Percentiles rank a stretch among this genome's conserved stretches.
Conservation (phyloP, 2,113 vertebrate species). For the Rousettus leschenaultii region DNA sequence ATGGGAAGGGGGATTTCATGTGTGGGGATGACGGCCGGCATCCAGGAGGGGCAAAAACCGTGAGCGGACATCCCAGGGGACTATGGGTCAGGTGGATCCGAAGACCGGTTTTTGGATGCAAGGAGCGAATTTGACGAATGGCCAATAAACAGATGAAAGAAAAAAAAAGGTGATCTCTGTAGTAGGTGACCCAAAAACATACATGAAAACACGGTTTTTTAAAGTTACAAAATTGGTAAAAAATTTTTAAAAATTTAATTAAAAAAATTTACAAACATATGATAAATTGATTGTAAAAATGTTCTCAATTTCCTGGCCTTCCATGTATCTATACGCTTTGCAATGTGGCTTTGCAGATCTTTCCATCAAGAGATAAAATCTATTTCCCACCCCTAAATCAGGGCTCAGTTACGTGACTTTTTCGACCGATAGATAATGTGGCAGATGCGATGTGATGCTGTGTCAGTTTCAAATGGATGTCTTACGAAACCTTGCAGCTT, state of each 20-base stretch:
- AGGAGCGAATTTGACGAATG: not conserved
- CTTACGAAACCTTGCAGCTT: not conserved
- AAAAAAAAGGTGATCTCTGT: not conserved
- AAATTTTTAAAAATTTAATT: not conserved
- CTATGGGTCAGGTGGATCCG: fast-evolving
- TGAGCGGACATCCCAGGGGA: not conserved
- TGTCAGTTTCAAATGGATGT: fast-evolving
- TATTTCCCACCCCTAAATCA: not conserved
- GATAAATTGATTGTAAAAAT: not conserved
- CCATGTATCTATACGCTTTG: fast-evolving
- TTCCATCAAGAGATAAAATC: not conserved
- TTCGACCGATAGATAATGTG: not conserved
- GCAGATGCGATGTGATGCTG: fast-evolving
- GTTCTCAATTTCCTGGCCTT: not conserved
- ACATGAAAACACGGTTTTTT: not conserved
- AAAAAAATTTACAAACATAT: not conserved
- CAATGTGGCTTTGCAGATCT: not conserved
- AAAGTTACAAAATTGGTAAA: not conserved
- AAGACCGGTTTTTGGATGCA: not conserved
- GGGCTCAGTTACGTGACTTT: not conserved
- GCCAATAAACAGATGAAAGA: not conserved
- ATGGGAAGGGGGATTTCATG: not conserved
- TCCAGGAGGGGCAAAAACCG: not conserved
- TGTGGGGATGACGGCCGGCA: not conserved
- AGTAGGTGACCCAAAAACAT: not conserved